Evolutionary conservation across 2,113 vertebrate genomes (phyloP).

Genomic region (Enhydra lutris): DNA sequence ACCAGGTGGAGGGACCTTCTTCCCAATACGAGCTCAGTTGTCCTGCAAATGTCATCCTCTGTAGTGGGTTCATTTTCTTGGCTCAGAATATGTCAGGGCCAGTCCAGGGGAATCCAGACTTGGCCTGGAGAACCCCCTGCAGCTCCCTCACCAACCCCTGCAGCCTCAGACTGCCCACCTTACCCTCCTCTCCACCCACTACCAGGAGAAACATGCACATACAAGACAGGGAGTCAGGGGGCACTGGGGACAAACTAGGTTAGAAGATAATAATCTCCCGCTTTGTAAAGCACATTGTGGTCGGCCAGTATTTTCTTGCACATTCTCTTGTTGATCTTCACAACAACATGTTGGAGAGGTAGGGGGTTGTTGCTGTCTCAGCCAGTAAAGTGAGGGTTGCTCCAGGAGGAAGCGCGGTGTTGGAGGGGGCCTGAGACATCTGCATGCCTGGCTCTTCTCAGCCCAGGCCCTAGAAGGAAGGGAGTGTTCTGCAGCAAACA

Average conservation of each 20-base stretch:
- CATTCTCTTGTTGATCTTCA: neutral
- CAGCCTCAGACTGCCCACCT: neutral
- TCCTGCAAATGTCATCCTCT: neutral
- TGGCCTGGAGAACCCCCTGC: no score
- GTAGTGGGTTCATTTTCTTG: neutral
- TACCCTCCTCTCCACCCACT: accelerated
- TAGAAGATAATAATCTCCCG: neutral
- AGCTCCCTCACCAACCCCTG: neutral
- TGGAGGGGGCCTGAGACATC: neutral
- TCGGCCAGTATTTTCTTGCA: neutral
- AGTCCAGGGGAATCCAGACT: neutral
- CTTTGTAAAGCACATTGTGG: neutral
- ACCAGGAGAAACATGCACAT: neutral
- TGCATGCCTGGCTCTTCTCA: neutral
- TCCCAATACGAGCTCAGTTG: neutral
- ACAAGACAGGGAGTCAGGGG: neutral
- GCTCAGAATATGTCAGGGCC: neutral
- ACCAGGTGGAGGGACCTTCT: neutral
- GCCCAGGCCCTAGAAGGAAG: no score
- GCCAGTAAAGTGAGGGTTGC: accelerated
- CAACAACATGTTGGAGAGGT: accelerated
- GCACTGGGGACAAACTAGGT: neutral
- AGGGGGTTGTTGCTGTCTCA: neutral
- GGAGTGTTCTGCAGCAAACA: neutral
- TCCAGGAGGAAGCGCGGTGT: neutral